These are phyloP conservation scores for Penaeus chinensis DNA, from an alignment of 1,140 invertebrate species.

Conservation along the genomic window DNA sequence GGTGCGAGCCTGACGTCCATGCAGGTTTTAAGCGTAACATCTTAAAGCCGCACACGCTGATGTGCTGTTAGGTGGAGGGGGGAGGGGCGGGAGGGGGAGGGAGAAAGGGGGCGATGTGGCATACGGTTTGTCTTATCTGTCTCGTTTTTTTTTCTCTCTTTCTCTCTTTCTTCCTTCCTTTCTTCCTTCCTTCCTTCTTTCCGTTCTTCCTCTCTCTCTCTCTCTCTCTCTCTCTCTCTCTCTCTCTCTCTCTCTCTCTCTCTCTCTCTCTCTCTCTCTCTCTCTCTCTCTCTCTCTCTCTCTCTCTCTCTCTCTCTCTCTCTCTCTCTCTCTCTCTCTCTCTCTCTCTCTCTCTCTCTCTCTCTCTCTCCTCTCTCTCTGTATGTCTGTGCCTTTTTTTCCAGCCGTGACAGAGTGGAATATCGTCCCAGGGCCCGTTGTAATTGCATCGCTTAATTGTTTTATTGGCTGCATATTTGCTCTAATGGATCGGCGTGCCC, in stretches of 20 bases:
- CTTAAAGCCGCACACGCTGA: no score
- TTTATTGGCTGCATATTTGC: no score
- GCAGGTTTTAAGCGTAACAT: no score
- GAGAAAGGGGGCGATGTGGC: neutral
- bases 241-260: neutral
- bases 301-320: neutral
- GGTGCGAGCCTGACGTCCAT: no score
- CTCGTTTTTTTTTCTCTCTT: neutral
- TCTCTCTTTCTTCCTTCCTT: neutral
- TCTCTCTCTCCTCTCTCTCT: neutral
- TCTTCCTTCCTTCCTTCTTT: neutral
- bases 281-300: slow-evolving; percentile 15
- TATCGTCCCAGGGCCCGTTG: no score
- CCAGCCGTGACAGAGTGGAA: no score
- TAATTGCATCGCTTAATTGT: no score
- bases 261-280: slow-evolving; percentile 18
- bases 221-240: neutral
- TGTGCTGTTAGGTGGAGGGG: no score
- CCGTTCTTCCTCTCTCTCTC: no score
- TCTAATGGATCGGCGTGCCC: no score
- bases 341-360: neutral
- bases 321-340: neutral
- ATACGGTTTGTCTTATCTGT: neutral
- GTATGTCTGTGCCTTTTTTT: no score
- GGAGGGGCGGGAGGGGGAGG: neutral